These are phyloP conservation scores for Zaprionus davidi DNA, from an alignment of 1,140 invertebrate genomes.

Conservation along the genomic window DNA sequence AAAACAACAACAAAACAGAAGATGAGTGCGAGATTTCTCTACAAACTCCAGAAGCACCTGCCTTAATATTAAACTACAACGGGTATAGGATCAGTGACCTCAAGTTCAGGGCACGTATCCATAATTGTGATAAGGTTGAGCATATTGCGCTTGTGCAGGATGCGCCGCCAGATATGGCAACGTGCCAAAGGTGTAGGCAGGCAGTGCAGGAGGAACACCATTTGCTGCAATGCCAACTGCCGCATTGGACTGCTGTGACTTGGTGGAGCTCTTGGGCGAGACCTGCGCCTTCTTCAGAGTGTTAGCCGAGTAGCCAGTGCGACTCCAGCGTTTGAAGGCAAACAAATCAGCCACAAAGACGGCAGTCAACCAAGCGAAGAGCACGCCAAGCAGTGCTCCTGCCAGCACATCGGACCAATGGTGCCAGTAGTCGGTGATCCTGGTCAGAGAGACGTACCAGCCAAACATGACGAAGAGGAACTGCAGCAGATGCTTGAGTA, in stretches of 20 bases:
- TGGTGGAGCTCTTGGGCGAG: constrained; percentile 65
- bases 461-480: constrained; percentile 90
- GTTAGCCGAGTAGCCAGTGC: constrained; percentile 53
- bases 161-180: constrained; percentile 74
- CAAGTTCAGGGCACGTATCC: constrained; percentile 76
- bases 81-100: not conserved
- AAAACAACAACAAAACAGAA: constrained; percentile 57
- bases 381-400: constrained; percentile 85
- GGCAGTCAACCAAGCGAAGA: constrained; percentile 86
- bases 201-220: constrained; percentile 52
- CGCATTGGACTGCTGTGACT: constrained; percentile 20
- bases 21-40: constrained; percentile 23
- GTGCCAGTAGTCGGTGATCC: constrained; percentile 97
- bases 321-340: constrained; percentile 60
- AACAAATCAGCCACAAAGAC: constrained; percentile 71
- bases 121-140: constrained; percentile 79
- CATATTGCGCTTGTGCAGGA: constrained; percentile 68
- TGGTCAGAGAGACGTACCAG: constrained; percentile 92
- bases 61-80: not conserved
- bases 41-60: constrained; percentile 27
- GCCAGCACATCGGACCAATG: constrained; percentile 91
- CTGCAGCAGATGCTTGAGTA: constrained; percentile 91
- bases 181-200: constrained; percentile 78
- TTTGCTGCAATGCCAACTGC: constrained; percentile 14
- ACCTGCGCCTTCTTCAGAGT: constrained; percentile 63